Percentiles rank a stretch among this genome's conserved stretches.
Conservation (phyloP, 2,113 vertebrate genomes). For the Rhegmatorhina hoffmannsi region DNA sequence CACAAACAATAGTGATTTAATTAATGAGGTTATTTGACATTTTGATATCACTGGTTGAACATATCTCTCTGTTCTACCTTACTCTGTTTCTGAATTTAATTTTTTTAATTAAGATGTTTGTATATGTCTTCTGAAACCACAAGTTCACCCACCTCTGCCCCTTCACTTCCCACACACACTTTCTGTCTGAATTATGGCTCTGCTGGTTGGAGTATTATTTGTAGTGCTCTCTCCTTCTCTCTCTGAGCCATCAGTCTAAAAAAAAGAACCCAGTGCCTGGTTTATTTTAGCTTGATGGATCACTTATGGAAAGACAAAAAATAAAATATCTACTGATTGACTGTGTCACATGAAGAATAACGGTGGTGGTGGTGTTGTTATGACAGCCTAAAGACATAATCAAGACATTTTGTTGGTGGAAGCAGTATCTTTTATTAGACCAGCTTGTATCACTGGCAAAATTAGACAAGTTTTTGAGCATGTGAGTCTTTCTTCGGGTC, state of each 20-base stretch:
- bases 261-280: background rate
- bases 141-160: background rate
- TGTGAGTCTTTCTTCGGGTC: background rate
- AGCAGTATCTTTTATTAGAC: slow-evolving; percentile 7
- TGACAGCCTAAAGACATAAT: slow-evolving; percentile 30
- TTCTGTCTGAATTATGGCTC: background rate
- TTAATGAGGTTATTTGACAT: background rate
- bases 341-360: slow-evolving; percentile 2
- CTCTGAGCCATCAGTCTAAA: background rate
- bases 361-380: background rate
- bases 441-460: background rate
- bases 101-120: background rate
- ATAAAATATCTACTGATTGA: background rate
- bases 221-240: background rate
- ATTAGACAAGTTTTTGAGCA: slow-evolving; percentile 4
- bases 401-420: slow-evolving; percentile 13
- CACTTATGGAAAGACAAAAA: background rate
- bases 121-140: background rate
- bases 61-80: background rate
- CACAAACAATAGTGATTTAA: background rate
- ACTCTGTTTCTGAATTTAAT: background rate
- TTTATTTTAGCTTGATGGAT: slow-evolving; percentile 33
- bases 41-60: background rate
- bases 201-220: background rate
- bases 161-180: background rate